Percentiles rank a stretch among this genome's conserved stretches.
These are phyloP conservation scores for Coreoperca whiteheadi DNA, from an alignment of 2,113 vertebrate species.

Conservation along the genomic window DNA sequence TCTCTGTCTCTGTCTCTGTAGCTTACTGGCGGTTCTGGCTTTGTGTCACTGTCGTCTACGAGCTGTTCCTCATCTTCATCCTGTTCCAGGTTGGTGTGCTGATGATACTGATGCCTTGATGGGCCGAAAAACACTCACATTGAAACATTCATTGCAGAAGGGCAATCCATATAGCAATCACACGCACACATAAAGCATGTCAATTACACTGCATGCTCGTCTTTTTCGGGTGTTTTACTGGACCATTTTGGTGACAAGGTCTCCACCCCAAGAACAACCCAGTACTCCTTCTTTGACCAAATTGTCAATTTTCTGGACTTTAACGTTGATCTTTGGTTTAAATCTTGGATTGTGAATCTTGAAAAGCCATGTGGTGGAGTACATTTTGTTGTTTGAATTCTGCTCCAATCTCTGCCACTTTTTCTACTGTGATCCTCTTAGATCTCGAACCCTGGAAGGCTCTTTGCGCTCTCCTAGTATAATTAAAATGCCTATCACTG, in stretches of 20 bases:
- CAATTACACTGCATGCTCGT: not conserved
- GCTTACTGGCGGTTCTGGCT: conserved; percentile 99
- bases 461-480: conserved; percentile 23
- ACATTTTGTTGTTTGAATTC: not conserved
- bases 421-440: conserved; percentile 11
- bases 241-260: not conserved
- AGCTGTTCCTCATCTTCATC: conserved; percentile 99
- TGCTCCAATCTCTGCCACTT: conserved; percentile 7
- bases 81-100: conserved; percentile 92
- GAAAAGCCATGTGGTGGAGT: no score
- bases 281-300: not conserved
- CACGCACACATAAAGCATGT: not conserved
- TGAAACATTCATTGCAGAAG: not conserved
- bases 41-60: conserved; percentile 97
- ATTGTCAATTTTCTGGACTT: not conserved
- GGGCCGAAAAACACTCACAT: not conserved
- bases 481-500: conserved; percentile 33
- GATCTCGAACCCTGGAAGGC: conserved; percentile 24
- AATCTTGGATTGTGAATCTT: not conserved
- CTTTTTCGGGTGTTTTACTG: not conserved
- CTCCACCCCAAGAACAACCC: not conserved
- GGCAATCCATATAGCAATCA: not conserved
- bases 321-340: conserved; percentile 4
- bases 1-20: conserved; percentile 62
- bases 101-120: not conserved